Percentiles rank a stretch among this genome's conserved stretches.
Evolutionary conservation across 1,140 invertebrate species (phyloP).

Genomic region (Papilio polyxenes): DNA sequence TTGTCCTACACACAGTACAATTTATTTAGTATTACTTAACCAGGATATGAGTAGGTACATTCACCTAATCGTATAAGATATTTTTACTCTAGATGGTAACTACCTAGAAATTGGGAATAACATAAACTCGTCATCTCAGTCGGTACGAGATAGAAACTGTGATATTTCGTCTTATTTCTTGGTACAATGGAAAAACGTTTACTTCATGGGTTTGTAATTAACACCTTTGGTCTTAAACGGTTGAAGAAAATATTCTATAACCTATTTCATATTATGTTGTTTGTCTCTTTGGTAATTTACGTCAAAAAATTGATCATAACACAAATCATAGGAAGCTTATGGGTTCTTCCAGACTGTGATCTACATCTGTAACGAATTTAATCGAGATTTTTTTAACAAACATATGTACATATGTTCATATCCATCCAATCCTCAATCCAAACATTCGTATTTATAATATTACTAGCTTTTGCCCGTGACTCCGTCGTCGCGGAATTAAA

Average conservation of each 20-base stretch:
- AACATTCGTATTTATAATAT: too few species aligned
- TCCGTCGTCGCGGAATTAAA: too few species aligned
- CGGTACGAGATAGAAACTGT: not conserved
- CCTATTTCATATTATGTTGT: not conserved
- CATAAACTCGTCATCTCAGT: not conserved
- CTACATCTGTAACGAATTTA: too few species aligned
- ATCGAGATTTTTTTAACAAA: too few species aligned
- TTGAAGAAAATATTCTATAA: not conserved
- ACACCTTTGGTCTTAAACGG: not conserved
- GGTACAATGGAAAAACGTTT: not conserved
- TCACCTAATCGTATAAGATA: not conserved
- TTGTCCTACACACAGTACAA: not conserved
- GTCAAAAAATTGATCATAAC: too few species aligned
- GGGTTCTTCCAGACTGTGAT: too few species aligned
- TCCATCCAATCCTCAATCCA: too few species aligned
- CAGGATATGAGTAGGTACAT: not conserved
- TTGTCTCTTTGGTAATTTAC: not conserved
- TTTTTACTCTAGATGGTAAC: not conserved
- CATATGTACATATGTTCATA: too few species aligned
- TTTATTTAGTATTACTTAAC: not conserved
- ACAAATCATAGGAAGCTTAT: too few species aligned
- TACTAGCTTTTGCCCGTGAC: too few species aligned
- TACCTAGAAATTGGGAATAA: not conserved
- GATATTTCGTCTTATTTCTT: not conserved
- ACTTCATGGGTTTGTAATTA: constrained; percentile 5